A percentile compares a stretch with the other conserved stretches of the same genome.
These are phyloP conservation scores for Nomada flava DNA, from an alignment of 2,888 invertebrate genomes.

Conservation along the genomic window DNA sequence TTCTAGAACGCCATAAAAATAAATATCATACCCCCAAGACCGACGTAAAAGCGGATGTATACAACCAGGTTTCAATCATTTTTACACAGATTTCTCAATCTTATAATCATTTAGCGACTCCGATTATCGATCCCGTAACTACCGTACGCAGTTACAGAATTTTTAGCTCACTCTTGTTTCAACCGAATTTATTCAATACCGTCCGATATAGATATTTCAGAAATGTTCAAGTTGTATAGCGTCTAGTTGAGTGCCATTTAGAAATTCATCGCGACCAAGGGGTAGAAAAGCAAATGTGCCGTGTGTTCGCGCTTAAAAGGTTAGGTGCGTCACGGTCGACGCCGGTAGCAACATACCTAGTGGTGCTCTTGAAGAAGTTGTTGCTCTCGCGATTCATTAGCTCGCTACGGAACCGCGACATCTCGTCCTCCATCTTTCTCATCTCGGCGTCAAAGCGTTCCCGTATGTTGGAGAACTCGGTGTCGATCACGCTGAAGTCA, in stretches of 20 bases:
- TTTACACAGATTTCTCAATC: background rate
- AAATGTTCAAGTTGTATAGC: no score
- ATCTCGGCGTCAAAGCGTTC: conserved; percentile 98
- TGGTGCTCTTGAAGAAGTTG: conserved; percentile 95
- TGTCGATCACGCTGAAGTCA: conserved; percentile 97
- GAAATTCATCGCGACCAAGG: conserved; percentile 14
- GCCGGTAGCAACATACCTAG: conserved; percentile 87
- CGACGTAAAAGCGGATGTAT: background rate
- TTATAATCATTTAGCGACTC: background rate
- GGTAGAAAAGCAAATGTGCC: conserved; percentile 27
- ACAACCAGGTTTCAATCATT: background rate
- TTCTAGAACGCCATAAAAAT: conserved; percentile 9
- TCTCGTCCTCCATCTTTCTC: conserved; percentile 99
- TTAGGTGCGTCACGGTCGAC: conserved; percentile 37
- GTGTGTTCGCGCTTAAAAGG: conserved; percentile 44
- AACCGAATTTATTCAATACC: no score
- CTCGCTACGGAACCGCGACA: conserved; percentile 97
- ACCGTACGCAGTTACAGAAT: no score
- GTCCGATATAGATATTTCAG: no score
- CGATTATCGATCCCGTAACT: no score
- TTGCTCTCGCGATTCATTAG: conserved; percentile 96
- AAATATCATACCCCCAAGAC: background rate
- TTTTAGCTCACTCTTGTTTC: no score
- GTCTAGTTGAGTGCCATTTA: background rate
- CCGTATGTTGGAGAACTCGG: conserved; percentile 97